These are phyloP conservation scores for Sebastes cheni DNA, from an alignment of 2,797 vertebrate species.

Conservation along the genomic window DNA sequence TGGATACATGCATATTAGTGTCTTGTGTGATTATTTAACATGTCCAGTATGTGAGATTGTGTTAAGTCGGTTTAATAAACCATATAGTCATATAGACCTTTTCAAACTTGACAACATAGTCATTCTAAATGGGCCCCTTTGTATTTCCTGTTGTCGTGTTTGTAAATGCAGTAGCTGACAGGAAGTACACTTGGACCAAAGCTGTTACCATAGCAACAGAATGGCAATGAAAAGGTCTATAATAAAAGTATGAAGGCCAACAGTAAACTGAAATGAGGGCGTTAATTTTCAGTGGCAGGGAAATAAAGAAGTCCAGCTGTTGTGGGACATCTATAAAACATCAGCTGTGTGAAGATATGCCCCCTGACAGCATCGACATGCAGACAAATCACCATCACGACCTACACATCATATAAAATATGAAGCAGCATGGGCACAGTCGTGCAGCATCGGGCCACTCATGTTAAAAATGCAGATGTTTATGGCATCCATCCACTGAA, in stretches of 20 bases:
- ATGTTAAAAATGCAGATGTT: conserved; percentile 50
- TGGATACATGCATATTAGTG: background rate
- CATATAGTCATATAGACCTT: too few species aligned
- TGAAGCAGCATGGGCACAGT: conserved; percentile 28
- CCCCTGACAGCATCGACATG: conserved; percentile 25
- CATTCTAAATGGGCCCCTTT: too few species aligned
- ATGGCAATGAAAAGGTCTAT: too few species aligned
- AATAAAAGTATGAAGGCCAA: background rate
- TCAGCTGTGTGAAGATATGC: conserved; percentile 29
- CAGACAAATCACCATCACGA: conserved; percentile 30
- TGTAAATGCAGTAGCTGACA: too few species aligned
- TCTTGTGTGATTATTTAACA: background rate
- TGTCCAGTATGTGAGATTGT: background rate
- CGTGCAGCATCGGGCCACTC: background rate
- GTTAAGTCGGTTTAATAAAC: conserved; percentile 3
- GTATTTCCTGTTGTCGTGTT: too few species aligned
- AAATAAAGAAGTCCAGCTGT: conserved; percentile 47
- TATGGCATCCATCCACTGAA: background rate
- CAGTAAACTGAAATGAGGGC: background rate
- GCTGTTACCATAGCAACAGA: too few species aligned
- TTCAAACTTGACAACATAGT: too few species aligned
- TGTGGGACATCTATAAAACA: conserved; percentile 67
- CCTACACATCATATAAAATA: conserved; percentile 60
- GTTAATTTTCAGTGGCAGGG: background rate
- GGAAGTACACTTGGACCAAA: too few species aligned